Evolutionary conservation across 2,797 vertebrate genomes (phyloP).

Genomic region (Phrynocephalus forsythii): DNA sequence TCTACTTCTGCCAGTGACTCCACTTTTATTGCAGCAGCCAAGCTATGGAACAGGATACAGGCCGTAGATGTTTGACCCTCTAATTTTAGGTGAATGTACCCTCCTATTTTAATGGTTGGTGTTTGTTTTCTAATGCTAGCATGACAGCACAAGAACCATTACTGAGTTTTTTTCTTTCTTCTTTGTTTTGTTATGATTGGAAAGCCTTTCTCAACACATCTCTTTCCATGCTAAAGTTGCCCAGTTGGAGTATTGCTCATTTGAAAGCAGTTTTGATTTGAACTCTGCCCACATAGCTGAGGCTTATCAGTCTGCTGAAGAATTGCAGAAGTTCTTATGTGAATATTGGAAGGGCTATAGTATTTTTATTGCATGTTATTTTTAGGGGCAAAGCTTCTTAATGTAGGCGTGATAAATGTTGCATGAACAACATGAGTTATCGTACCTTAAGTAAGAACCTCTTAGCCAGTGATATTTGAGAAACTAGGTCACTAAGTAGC

Average conservation of each 20-base stretch:
- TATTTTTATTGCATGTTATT: background rate
- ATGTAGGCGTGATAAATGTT: constrained; percentile 26
- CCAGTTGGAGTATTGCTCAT: background rate
- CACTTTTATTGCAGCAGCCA: too few relatives aligned
- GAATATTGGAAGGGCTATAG: background rate
- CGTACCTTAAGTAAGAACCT: constrained; percentile 9
- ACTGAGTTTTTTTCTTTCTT: background rate
- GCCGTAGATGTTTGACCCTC: background rate
- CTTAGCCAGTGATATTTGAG: constrained; percentile 28
- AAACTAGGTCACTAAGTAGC: constrained; percentile 30
- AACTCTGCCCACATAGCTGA: background rate
- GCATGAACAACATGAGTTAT: constrained; percentile 16
- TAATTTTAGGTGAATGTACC: background rate
- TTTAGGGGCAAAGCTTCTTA: constrained; percentile 10
- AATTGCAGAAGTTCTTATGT: background rate
- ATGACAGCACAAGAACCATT: background rate
- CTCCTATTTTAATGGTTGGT: background rate
- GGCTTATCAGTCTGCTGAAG: background rate
- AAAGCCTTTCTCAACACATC: background rate
- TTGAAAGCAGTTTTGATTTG: background rate
- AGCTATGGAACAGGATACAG: too few relatives aligned
- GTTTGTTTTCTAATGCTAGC: background rate
- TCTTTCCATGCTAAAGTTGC: background rate
- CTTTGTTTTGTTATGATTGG: background rate
- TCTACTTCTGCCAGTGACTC: too few relatives aligned